These are phyloP conservation scores for Diplazon laetatorius DNA, from an alignment of 2,888 invertebrate genomes.

Conservation along the genomic window DNA sequence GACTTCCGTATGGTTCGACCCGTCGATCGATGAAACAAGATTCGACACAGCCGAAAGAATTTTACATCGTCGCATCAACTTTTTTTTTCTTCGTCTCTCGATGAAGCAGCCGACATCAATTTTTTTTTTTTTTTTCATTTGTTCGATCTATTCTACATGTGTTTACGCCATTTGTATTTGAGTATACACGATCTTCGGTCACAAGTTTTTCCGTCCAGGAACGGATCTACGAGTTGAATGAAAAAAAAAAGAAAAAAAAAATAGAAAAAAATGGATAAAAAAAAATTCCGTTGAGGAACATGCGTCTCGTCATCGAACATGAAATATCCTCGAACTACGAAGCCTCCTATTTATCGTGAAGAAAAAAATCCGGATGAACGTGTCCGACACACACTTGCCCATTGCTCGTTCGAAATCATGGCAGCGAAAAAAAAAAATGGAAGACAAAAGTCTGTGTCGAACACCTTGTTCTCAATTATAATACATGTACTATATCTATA, in stretches of 20 bases:
- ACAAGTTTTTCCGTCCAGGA: too few relatives aligned
- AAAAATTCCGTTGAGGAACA: too few relatives aligned
- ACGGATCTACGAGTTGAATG: too few relatives aligned
- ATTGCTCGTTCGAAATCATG: not conserved
- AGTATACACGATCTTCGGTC: too few relatives aligned
- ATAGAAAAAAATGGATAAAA: too few relatives aligned
- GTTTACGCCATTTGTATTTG: not conserved
- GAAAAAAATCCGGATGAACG: not conserved
- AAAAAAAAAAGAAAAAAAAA: too few relatives aligned
- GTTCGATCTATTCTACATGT: not conserved
- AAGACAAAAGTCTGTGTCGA: not conserved
- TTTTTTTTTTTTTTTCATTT: not conserved
- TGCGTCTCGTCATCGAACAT: too few relatives aligned
- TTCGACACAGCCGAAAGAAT: constrained; percentile 26
- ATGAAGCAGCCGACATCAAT: too few relatives aligned
- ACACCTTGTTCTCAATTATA: constrained; percentile 24
- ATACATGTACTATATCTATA: constrained; percentile 24
- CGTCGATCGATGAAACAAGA: constrained; percentile 9
- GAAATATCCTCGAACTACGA: not conserved
- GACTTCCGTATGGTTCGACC: constrained; percentile 33
- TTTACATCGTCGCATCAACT: constrained; percentile 1
- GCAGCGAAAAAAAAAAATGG: not conserved
- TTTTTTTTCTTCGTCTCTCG: not conserved
- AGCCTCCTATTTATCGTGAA: not conserved
- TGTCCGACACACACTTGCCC: not conserved